These are phyloP conservation scores for Dicerorhinus sumatrensis DNA, from an alignment of 2,113 vertebrate genomes.

Conservation along the genomic window DNA sequence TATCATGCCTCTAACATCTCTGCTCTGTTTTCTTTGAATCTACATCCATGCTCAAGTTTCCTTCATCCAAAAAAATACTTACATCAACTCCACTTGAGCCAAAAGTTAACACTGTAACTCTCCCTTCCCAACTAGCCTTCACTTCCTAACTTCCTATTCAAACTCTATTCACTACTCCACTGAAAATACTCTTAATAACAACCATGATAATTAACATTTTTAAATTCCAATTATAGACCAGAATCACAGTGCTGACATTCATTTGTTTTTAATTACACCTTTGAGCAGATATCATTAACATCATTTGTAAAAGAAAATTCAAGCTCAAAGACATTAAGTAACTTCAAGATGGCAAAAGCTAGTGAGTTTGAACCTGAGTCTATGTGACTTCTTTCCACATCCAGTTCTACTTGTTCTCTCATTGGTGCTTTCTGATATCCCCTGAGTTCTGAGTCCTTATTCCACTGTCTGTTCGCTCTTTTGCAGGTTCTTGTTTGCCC, in stretches of 20 bases:
- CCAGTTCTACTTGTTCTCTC: background rate
- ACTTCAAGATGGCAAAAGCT: background rate
- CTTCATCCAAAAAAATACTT: background rate
- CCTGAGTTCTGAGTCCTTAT: background rate
- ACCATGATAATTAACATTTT: background rate
- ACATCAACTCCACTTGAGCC: background rate
- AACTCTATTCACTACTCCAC: background rate
- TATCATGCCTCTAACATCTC: background rate
- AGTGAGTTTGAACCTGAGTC: background rate
- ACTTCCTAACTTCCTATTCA: constrained; percentile 2
- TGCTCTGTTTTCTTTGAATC: background rate
- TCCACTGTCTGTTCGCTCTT: background rate
- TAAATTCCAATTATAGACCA: background rate
- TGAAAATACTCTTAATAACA: background rate
- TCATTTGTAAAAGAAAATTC: constrained; percentile 11
- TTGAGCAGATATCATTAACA: background rate
- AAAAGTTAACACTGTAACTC: background rate
- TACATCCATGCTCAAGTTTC: background rate
- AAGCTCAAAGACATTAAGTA: background rate
- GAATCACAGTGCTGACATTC: background rate
- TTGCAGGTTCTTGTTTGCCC: background rate
- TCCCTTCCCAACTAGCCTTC: background rate
- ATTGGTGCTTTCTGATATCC: background rate
- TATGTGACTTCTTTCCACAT: background rate
- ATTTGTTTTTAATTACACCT: background rate